Conservation (phyloP, 2,797 vertebrate species). For the Eidolon dupreanum region DNA sequence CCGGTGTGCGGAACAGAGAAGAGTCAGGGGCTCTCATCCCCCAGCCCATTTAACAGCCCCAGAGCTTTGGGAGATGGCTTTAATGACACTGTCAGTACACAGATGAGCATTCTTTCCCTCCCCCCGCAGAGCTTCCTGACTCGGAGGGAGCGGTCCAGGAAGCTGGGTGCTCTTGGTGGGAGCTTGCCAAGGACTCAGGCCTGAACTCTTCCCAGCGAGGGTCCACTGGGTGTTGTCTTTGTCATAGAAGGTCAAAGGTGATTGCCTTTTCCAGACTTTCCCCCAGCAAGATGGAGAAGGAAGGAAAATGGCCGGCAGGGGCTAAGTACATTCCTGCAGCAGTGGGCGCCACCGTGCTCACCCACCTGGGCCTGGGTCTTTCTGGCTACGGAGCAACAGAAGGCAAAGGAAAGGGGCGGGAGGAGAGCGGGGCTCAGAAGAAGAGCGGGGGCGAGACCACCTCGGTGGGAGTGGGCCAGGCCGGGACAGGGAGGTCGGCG, state of each 20-base stretch:
- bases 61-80: background rate
- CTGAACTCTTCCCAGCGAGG: background rate
- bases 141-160: background rate
- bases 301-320: accelerated
- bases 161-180: background rate
- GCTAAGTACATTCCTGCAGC: background rate
- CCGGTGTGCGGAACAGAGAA: background rate
- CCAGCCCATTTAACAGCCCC: background rate
- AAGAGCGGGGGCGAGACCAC: background rate
- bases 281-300: background rate
- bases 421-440: background rate
- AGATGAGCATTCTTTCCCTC: background rate
- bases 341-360: too few species aligned
- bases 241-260: background rate
- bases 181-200: background rate
- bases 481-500: background rate
- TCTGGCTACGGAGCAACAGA: background rate
- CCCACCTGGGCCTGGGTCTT: background rate
- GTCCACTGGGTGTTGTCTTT: background rate
- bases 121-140: background rate
- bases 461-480: slow-evolving; percentile 38
- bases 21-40: background rate
- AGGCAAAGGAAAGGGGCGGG: background rate
- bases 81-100: slow-evolving; percentile 43
- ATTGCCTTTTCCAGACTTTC: background rate